phyloP scores from a whole-genome alignment of 2,113 vertebrate species.

The Daphoenositta chrysoptera region DNA sequence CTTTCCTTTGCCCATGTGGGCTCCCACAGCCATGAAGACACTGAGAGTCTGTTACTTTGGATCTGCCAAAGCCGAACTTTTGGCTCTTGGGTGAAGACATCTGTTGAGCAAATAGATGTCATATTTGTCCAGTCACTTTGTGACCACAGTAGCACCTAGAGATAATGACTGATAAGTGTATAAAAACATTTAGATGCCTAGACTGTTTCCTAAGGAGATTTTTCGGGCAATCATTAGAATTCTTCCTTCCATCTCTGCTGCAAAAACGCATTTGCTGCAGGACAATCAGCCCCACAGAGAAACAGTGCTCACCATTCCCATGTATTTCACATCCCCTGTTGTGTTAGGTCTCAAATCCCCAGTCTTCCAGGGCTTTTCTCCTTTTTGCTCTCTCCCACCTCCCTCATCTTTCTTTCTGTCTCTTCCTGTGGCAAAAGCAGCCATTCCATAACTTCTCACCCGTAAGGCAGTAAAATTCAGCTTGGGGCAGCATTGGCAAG shows the following conservation, averaged over 20 bases:
- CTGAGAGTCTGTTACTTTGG: not conserved
- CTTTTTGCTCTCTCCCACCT: not conserved
- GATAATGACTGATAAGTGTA: not conserved
- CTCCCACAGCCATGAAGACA: not conserved
- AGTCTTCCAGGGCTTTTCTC: not conserved
- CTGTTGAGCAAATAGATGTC: not conserved
- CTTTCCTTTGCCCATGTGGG: not conserved
- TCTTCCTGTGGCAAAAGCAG: not conserved
- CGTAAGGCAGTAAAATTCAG: not conserved
- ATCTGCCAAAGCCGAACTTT: not conserved
- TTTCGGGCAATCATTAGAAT: not conserved
- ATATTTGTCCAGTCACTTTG: not conserved
- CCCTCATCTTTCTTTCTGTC: not conserved
- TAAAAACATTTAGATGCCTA: not conserved
- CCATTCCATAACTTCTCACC: not conserved
- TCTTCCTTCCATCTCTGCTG: not conserved
- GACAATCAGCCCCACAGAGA: not conserved
- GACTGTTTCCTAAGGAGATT: not conserved
- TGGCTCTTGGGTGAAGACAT: not conserved
- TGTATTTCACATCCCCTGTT: not conserved
- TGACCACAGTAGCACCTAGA: not conserved
- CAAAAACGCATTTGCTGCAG: rapidly evolving
- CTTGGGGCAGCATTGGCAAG: not conserved
- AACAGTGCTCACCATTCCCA: not conserved
- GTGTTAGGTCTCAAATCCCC: not conserved